Conservation (phyloP, 2,888 invertebrate genomes). For the Lysandra bellargus region DNA sequence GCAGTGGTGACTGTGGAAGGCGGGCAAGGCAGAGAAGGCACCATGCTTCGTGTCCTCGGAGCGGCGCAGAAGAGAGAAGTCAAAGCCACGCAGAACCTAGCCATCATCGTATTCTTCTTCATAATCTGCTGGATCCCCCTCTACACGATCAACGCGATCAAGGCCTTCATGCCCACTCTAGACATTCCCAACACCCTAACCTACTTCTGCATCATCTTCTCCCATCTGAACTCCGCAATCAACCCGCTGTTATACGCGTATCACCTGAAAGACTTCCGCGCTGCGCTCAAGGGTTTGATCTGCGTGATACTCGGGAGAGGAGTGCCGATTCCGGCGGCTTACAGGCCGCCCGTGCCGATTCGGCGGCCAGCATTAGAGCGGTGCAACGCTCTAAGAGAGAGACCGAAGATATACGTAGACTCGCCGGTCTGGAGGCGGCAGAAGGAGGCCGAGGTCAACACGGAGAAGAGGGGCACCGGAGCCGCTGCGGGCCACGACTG, state of each 20-base stretch:
- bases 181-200: constrained; percentile 85
- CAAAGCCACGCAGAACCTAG: constrained; percentile 94
- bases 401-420: constrained; percentile 80
- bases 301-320: constrained; percentile 79
- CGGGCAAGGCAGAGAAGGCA: constrained; percentile 80
- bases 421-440: constrained; percentile 83
- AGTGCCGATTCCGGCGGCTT: constrained; percentile 73
- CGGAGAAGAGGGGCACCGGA: constrained; percentile 52
- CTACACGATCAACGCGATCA: constrained; percentile 95
- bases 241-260: constrained; percentile 96
- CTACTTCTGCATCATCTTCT: constrained; percentile 92
- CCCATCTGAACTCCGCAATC: constrained; percentile 95
- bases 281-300: constrained; percentile 87
- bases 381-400: constrained; percentile 73
- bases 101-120: constrained; percentile 95
- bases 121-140: constrained; percentile 97
- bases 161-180: constrained; percentile 88
- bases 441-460: constrained; percentile 58
- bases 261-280: constrained; percentile 92
- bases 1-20: constrained; percentile 89
- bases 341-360: constrained; percentile 70
- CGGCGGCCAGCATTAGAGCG: constrained; percentile 78
- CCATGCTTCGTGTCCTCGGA: constrained; percentile 90
- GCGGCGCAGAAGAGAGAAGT: constrained; percentile 92
- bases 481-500: constrained; percentile 54